A percentile compares a stretch with the other conserved stretches of the same genome.
Evolutionary conservation across 2,888 invertebrate genomes (phyloP).

Genomic region (Orthosia gothica): DNA sequence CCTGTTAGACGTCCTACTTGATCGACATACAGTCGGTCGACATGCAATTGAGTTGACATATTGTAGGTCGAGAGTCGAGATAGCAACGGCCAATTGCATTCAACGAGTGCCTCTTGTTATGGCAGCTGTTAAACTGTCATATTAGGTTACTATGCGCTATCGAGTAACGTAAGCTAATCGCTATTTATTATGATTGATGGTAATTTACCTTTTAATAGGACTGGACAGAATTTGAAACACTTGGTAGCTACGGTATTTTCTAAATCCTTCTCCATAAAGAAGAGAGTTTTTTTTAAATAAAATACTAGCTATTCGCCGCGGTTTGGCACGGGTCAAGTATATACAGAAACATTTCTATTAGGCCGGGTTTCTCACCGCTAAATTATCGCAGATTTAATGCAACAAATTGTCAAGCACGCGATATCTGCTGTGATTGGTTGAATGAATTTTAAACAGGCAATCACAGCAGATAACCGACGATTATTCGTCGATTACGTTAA

Average conservation of each 20-base stretch:
- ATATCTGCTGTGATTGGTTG: too few species aligned
- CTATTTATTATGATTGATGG: slow-evolving; percentile 3
- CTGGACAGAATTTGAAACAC: not conserved
- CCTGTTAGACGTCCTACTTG: slow-evolving; percentile 10
- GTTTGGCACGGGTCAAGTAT: too few species aligned
- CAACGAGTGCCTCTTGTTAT: slow-evolving; percentile 26
- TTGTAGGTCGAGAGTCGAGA: not conserved
- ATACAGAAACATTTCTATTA: too few species aligned
- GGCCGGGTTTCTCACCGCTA: too few species aligned
- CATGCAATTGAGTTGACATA: not conserved
- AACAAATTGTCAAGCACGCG: too few species aligned
- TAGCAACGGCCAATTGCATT: slow-evolving; percentile 16
- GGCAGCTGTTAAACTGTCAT: slow-evolving; percentile 24
- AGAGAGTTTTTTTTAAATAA: not conserved
- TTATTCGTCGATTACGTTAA: too few species aligned
- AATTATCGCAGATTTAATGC: too few species aligned
- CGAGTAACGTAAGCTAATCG: slow-evolving; percentile 25
- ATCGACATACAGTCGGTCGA: not conserved
- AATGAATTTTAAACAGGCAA: too few species aligned
- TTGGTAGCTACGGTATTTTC: not conserved
- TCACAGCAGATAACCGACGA: too few species aligned
- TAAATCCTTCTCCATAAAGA: not conserved
- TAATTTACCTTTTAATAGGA: not conserved
- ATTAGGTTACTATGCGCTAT: slow-evolving; percentile 21
- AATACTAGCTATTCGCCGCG: not conserved